Percentiles rank a stretch among this genome's conserved stretches.
Conservation (phyloP, 2,113 vertebrate species). For the Trinectes maculatus region DNA sequence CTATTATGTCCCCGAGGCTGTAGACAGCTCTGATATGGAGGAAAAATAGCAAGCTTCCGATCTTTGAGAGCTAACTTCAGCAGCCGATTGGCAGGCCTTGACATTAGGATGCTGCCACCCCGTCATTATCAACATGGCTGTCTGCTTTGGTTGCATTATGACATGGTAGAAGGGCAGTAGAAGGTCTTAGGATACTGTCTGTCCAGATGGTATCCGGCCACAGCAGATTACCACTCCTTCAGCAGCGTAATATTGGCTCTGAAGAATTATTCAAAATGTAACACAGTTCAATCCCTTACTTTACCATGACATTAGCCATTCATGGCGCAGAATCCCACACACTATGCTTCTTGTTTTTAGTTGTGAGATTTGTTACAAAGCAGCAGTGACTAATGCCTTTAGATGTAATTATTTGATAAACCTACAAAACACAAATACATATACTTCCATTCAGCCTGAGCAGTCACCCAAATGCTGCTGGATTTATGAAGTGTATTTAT, state of each 20-base stretch:
- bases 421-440: not conserved
- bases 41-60: constrained; percentile 59
- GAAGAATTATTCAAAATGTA: constrained; percentile 70
- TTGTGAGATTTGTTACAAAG: no score
- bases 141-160: constrained; percentile 73
- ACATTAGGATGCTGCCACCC: constrained; percentile 58
- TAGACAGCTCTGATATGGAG: constrained; percentile 67
- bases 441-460: not conserved
- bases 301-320: constrained; percentile 64
- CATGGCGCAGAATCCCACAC: constrained; percentile 67
- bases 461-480: not conserved
- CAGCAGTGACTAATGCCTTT: not conserved
- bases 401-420: not conserved
- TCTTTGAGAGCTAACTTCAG: constrained; percentile 55
- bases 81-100: constrained; percentile 63
- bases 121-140: constrained; percentile 72
- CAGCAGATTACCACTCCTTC: constrained; percentile 69
- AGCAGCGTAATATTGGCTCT: constrained; percentile 50
- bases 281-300: constrained; percentile 71
- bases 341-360: no score
- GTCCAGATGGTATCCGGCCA: constrained; percentile 75
- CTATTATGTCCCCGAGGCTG: constrained; percentile 60
- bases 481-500: no score
- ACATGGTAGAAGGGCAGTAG: constrained; percentile 61
- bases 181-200: constrained; percentile 67